Evolutionary conservation across 2,888 invertebrate species (phyloP), one percentile per base, ranked within the genome.

Genomic region (Molorchus minor): DNA sequence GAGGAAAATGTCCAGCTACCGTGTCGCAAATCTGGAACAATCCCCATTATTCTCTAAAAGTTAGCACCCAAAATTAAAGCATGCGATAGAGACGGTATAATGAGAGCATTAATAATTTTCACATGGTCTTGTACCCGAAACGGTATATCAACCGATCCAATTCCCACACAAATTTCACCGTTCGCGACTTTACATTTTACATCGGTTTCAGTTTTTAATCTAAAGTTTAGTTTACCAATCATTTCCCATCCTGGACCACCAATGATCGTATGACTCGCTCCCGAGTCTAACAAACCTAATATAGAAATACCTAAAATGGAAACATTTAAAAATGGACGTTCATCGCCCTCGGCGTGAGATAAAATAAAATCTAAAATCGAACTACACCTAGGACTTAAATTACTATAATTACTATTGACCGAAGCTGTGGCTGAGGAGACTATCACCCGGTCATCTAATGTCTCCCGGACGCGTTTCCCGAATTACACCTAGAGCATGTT

Each of bases 221-320:
- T 25, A 4, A 44, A 16, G 21, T 25, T 25, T 21, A 44, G 21
- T 16, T 25, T 44, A 20, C 1, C 15, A 13, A 44, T 16, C 10
- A 16, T 10, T 17, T 40, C 5, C 40, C 38, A 25, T 25, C 25
- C 25, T 25, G 25, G 8, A 5, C 5, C 21, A 25, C 46, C 55
- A 45, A 46, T 4, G 12, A 46, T 30, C 35, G 29, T 45, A 15
- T 45, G 29, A 41, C 45, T 45, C 2, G 46, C 55, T 17, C 38
- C 46, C 25, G 30, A 17, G 36, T 55, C 55, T 13, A 55, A 36
- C 35, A 46, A 46, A 25, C 46, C 45, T 45, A 45, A 16, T 8
- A 54, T 43, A 2, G 43, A 19, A 16, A 10, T 44, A 20, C 54
- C 54, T 20, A 54, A 54, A 12, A 44, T 44, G 3, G 3, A n/a